Conservation (phyloP, 2,888 invertebrate genomes). For the Embidobia sp. region DNA sequence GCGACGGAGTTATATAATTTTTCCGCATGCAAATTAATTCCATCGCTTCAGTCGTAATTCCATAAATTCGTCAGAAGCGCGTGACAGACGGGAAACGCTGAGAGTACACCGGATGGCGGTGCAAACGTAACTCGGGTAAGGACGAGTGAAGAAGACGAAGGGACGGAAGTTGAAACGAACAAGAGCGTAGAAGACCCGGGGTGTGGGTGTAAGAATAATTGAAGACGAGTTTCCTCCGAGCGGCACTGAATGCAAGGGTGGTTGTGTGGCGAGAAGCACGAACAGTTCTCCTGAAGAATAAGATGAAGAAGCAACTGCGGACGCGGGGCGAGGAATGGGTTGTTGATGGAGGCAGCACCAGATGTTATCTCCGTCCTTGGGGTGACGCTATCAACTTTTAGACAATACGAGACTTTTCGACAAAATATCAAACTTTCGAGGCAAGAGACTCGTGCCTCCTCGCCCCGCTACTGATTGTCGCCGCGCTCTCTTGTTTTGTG, state of each 20-base stretch:
- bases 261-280: slow-evolving; percentile 66
- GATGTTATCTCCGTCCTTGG: slow-evolving; percentile 78
- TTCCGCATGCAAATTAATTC: slow-evolving; percentile 76
- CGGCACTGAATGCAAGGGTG: slow-evolving; percentile 67
- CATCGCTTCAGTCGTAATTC: slow-evolving; percentile 72
- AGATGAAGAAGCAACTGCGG: slow-evolving; percentile 65
- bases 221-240: slow-evolving; percentile 78
- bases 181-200: slow-evolving; percentile 60
- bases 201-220: slow-evolving; percentile 77
- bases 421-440: slow-evolving; percentile 76
- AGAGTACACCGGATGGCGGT: slow-evolving; percentile 72
- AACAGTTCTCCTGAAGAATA: slow-evolving; percentile 66
- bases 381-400: slow-evolving; percentile 78
- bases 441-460: slow-evolving; percentile 65
- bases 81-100: slow-evolving; percentile 73
- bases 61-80: slow-evolving; percentile 76
- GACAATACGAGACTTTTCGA: slow-evolving; percentile 79
- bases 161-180: slow-evolving; percentile 62
- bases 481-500: slow-evolving; percentile 43
- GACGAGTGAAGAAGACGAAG: slow-evolving; percentile 63
- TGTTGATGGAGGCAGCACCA: slow-evolving; percentile 79
- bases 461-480: slow-evolving; percentile 52
- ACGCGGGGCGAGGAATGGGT: slow-evolving; percentile 69
- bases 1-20: slow-evolving; percentile 70
- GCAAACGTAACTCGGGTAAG: slow-evolving; percentile 71